Evolutionary conservation across 2,888 invertebrate genomes (phyloP).

Genomic region (Agrotis clavis): DNA sequence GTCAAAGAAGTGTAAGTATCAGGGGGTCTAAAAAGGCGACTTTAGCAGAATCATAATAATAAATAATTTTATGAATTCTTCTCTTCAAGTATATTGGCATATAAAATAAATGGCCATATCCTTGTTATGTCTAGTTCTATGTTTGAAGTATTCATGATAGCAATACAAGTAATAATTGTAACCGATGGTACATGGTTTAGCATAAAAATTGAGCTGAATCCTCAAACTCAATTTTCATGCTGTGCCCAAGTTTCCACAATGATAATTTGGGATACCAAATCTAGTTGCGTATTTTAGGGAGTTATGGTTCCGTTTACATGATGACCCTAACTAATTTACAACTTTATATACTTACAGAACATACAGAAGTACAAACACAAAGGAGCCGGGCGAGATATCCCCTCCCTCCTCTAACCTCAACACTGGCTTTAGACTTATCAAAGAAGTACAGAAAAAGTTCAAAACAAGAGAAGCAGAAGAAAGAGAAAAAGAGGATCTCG

Average conservation of each 20-base stretch:
- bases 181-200: too few relatives aligned
- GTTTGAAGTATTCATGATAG: background rate
- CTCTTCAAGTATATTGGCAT: background rate
- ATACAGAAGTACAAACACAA: slow-evolving; percentile 98
- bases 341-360: slow-evolving; percentile 91
- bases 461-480: slow-evolving; percentile 99
- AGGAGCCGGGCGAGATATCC: slow-evolving; percentile 98
- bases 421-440: slow-evolving; percentile 99
- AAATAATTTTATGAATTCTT: too few relatives aligned
- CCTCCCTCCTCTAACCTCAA: slow-evolving; percentile 99
- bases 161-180: background rate
- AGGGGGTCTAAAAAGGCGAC: too few relatives aligned
- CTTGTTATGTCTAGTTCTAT: background rate
- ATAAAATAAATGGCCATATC: background rate
- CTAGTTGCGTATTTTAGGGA: too few relatives aligned
- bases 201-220: too few relatives aligned
- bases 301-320: background rate
- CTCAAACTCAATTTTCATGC: background rate
- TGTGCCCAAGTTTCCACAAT: background rate
- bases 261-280: background rate
- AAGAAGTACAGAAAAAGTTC: slow-evolving; percentile 99
- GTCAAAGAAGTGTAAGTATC: slow-evolving; percentile 98
- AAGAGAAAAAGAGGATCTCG: slow-evolving; percentile 99
- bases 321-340: background rate
- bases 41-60: too few relatives aligned